phyloP scores from a whole-genome alignment of 1,140 invertebrate genomes.

The Polyergus mexicanus region DNA sequence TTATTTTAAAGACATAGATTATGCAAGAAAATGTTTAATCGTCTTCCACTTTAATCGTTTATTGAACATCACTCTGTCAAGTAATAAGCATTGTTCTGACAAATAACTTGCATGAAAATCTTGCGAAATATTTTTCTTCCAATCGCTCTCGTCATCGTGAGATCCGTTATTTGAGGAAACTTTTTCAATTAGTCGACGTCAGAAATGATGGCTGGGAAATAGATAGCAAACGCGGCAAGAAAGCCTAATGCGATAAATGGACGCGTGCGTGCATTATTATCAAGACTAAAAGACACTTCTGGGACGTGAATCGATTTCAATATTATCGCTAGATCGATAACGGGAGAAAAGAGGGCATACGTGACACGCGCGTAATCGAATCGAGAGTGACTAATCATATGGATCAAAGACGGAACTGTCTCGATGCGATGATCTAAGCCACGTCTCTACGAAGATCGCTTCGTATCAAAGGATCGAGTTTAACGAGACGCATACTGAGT shows the following conservation, averaged over 20 bases:
- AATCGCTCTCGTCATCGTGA: background rate
- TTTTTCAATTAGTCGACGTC: slow-evolving; percentile 78
- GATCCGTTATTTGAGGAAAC: slow-evolving; percentile 61
- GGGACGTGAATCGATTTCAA: slow-evolving; percentile 67
- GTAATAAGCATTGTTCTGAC: background rate
- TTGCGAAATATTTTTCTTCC: slow-evolving; percentile 22
- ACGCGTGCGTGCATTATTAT: slow-evolving; percentile 56
- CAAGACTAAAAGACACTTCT: slow-evolving; percentile 43
- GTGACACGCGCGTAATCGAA: slow-evolving; percentile 59
- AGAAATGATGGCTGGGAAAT: slow-evolving; percentile 21
- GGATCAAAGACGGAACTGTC: slow-evolving; percentile 45
- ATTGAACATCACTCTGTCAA: background rate
- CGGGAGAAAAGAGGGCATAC: slow-evolving; percentile 56
- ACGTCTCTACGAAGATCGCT: slow-evolving; percentile 28
- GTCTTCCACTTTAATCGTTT: background rate
- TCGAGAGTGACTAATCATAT: slow-evolving; percentile 34
- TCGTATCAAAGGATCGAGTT: slow-evolving; percentile 5
- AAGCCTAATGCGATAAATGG: slow-evolving; percentile 37
- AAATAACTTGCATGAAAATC: background rate
- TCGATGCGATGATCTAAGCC: background rate
- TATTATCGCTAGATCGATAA: slow-evolving; percentile 69
- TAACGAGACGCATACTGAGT: background rate
- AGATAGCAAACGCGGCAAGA: background rate
- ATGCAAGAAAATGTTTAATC: background rate
- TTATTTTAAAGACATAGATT: background rate